phyloP scores from a whole-genome alignment of 1,140 invertebrate species.

The Neodiprion lecontei region DNA sequence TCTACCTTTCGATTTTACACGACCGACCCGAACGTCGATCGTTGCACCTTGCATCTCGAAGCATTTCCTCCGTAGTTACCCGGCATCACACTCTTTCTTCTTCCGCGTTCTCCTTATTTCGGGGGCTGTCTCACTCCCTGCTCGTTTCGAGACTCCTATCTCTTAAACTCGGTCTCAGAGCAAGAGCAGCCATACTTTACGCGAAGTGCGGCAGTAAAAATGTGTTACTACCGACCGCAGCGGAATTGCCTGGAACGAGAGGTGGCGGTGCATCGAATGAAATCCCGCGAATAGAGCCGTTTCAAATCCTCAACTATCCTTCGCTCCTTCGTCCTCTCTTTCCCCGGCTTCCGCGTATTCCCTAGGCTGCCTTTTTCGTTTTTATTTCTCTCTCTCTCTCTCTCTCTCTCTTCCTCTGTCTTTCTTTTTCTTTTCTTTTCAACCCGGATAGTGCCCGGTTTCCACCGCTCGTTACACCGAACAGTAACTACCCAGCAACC shows the following conservation, averaged over 20 bases:
- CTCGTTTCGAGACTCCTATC: neutral
- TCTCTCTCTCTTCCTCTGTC: neutral
- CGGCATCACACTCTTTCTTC: no score
- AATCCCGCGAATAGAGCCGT: slow-evolving; percentile 4
- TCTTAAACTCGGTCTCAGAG: neutral
- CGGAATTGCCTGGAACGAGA: slow-evolving; percentile 1
- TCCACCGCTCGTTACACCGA: neutral
- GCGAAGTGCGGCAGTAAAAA: slow-evolving; percentile 1
- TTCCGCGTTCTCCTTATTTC: neutral
- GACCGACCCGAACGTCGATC: no score
- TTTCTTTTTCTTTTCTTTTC: neutral
- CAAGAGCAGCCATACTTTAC: neutral
- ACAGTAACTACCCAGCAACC: neutral
- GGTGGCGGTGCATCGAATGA: slow-evolving; percentile 1
- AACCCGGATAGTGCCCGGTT: neutral
- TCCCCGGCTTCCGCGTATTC: no score
- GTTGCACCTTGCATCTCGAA: no score
- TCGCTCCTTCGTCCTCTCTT: neutral
- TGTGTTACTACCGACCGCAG: slow-evolving; percentile 1
- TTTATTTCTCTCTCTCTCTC: neutral
- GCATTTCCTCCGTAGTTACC: no score
- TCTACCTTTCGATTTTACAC: no score
- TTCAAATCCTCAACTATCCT: slow-evolving; percentile 1
- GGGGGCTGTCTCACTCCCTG: neutral
- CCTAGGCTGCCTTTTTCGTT: neutral